Evolutionary conservation across 2,888 invertebrate genomes (phyloP).

Genomic region (Ceramica pisi): DNA sequence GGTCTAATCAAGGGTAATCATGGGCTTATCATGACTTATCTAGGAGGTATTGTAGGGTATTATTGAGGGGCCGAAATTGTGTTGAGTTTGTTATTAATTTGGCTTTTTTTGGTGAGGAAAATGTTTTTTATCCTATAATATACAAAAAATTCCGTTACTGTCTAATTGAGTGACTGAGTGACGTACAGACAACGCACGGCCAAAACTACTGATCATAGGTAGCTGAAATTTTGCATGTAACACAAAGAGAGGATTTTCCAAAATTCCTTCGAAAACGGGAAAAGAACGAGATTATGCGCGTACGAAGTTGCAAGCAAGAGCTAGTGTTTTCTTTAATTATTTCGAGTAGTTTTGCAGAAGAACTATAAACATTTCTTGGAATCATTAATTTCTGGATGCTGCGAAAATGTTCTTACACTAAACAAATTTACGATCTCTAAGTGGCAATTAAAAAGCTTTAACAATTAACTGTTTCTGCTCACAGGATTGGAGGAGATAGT

Average conservation of each 20-base stretch:
- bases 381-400: not conserved
- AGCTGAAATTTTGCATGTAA: too few relatives aligned
- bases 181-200: too few relatives aligned
- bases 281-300: too few relatives aligned
- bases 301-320: too few relatives aligned
- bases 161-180: too few relatives aligned
- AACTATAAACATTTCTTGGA: not conserved
- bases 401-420: not conserved
- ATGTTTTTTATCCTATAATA: not conserved
- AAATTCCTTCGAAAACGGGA: too few relatives aligned
- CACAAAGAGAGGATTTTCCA: too few relatives aligned
- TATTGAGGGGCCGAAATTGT: constrained; percentile 6
- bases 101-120: not conserved
- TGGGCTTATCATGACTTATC: constrained; percentile 21
- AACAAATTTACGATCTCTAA: not conserved
- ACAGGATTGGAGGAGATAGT: not conserved
- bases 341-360: not conserved
- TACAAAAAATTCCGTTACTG: too few relatives aligned
- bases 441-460: not conserved
- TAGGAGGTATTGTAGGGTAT: constrained; percentile 13
- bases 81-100: constrained; percentile 10
- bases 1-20: constrained; percentile 26
- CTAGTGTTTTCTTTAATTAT: not conserved
- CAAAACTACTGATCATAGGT: too few relatives aligned
- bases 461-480: not conserved